Evolutionary conservation across 2,113 vertebrate species (phyloP).

Genomic region (Anseranas semipalmata): DNA sequence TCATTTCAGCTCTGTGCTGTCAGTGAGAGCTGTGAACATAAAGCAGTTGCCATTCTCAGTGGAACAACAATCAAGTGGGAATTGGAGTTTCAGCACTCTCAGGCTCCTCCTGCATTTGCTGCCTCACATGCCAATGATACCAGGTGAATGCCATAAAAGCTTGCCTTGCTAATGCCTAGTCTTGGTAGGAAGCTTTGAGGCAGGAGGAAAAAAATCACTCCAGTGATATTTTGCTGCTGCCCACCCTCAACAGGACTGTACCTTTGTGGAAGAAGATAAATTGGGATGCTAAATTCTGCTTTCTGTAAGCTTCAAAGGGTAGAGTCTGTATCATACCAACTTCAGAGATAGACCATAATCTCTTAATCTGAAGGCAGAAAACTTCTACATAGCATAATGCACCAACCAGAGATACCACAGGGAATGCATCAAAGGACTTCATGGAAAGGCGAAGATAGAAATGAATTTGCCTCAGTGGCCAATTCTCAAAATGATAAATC

Average conservation of each 20-base stretch:
- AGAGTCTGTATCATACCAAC: not conserved
- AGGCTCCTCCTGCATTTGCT: not conserved
- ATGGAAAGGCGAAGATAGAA: not conserved
- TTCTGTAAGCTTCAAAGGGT: not conserved
- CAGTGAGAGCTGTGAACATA: not conserved
- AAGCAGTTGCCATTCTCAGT: not conserved
- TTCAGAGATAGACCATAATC: not conserved
- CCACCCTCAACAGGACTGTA: not conserved
- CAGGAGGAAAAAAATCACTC: not conserved
- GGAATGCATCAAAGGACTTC: not conserved
- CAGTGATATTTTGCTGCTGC: not conserved
- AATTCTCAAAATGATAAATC: not conserved
- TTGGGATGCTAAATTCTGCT: not conserved
- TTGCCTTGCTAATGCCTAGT: fast-evolving
- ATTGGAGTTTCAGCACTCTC: fast-evolving
- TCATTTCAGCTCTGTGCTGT: not conserved
- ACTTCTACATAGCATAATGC: not conserved
- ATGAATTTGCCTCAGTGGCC: not conserved
- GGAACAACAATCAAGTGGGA: not conserved
- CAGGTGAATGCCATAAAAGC: not conserved
- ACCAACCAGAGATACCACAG: not conserved
- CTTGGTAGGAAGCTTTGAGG: not conserved
- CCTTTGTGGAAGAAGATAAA: not conserved
- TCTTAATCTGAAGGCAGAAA: slow-evolving; percentile 18
- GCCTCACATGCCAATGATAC: not conserved